Evolutionary conservation across 2,888 invertebrate genomes (phyloP).

Genomic region (Omphaloscelis lunosa): DNA sequence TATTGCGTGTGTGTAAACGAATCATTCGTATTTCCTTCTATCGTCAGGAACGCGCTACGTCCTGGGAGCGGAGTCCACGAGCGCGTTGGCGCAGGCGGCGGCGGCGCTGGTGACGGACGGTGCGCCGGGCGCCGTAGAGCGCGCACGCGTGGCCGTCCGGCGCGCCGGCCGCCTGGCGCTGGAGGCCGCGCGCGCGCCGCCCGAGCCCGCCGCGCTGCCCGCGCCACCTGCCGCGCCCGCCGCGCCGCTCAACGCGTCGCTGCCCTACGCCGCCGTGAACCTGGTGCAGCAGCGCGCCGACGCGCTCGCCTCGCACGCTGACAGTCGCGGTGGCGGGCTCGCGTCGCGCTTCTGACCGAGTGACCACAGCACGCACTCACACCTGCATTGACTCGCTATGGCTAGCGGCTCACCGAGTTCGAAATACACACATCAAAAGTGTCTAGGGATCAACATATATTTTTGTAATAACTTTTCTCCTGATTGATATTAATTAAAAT

Average conservation of each 20-base stretch:
- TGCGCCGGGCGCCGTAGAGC: slow-evolving; percentile 69
- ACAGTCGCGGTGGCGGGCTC: slow-evolving; percentile 93
- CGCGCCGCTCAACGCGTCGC: slow-evolving; percentile 59
- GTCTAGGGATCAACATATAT: too few relatives aligned
- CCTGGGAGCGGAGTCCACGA: slow-evolving; percentile 80
- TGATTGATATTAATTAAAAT: too few relatives aligned
- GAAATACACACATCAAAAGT: too few relatives aligned
- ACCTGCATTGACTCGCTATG: background rate
- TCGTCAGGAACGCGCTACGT: slow-evolving; percentile 82
- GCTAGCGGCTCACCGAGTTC: background rate
- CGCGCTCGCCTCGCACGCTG: slow-evolving; percentile 92
- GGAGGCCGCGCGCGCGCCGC: slow-evolving; percentile 54
- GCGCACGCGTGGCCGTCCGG: slow-evolving; percentile 68
- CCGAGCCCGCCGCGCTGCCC: slow-evolving; percentile 42
- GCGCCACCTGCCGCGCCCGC: slow-evolving; percentile 56
- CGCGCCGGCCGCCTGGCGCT: slow-evolving; percentile 66
- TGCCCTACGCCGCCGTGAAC: slow-evolving; percentile 92
- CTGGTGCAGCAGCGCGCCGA: slow-evolving; percentile 92
- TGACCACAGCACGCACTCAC: slow-evolving; percentile 64
- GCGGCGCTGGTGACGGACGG: slow-evolving; percentile 65
- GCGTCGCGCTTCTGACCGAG: slow-evolving; percentile 91
- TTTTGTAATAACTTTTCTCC: too few relatives aligned
- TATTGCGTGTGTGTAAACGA: background rate
- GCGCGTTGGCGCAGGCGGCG: slow-evolving; percentile 71
- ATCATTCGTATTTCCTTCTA: background rate